Evolutionary conservation across 1,140 invertebrate species (phyloP), one percentile per base, ranked within the genome.

Genomic region (Phenacoccus solenopsis): DNA sequence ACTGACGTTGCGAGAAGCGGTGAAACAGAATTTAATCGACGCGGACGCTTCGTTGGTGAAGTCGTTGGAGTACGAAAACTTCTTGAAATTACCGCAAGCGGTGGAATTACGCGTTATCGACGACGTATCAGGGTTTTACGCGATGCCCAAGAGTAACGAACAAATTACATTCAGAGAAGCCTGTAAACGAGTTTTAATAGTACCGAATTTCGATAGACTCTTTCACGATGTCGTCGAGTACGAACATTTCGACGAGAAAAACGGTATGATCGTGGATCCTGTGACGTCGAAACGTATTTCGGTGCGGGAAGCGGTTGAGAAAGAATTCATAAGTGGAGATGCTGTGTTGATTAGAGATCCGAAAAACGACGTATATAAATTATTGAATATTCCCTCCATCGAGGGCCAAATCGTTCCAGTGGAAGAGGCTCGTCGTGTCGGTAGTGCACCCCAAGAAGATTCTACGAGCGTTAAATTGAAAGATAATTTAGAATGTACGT

Each of bases 1-100:
- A 76, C 81, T 93, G 1, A 88, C 87, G n/a, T 78, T 98, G 1
- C 86, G 87, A 72, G 88, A 90, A 73, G 88, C 92, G 12, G 85
- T 90, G 72, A 82, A 85, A 49, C 84, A 88, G 74, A 88, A 91
- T 77, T 76, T 96, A n/a, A 86, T 97, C 61, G 89, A 92, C 80
- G 86, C 90, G 0, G 81, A 88, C 57, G 83, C 82, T 9, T 94
- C 93, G 4, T 80, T 94, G 57, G 81, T 98, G 0, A 90, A 91
- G 78, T 84, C 92, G 76, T 80, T 84, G 73, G 81, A 84, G 74
- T 79, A 82, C 38, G 86, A 87, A 76, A 86, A 85, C 78, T 90
- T 92, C 74, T 76, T 93, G 27, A 83, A 83, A 61, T 78, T 96
- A 70, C 79, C 85, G 9, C 87, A 90, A 76, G 94, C 94, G 0